These are phyloP conservation scores for Caenorhabditis remanei DNA, from an alignment of 1,140 invertebrate species.

Conservation along the genomic window DNA sequence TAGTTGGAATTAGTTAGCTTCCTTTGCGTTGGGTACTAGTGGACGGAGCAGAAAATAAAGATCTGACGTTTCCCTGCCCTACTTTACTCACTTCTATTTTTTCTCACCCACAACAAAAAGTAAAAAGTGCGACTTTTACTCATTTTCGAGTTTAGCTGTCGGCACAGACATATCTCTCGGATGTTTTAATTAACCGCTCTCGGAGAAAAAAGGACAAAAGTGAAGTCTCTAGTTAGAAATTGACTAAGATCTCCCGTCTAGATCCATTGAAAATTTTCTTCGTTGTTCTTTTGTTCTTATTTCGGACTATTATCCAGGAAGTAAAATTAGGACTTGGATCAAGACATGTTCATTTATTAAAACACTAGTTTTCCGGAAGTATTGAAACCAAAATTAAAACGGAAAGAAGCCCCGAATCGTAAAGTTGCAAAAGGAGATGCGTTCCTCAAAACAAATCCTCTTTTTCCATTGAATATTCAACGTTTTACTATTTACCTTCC, in stretches of 20 bases:
- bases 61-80: not conserved
- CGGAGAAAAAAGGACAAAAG: not conserved
- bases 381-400: too few relatives aligned
- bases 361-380: too few relatives aligned
- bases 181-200: conserved; percentile 38
- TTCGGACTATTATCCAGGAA: too few relatives aligned
- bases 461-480: too few relatives aligned
- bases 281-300: not conserved
- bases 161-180: not conserved
- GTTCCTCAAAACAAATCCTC: too few relatives aligned
- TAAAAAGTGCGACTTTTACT: conserved; percentile 15
- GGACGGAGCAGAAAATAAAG: not conserved
- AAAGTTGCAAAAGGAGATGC: too few relatives aligned
- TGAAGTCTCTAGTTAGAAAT: not conserved
- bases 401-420: not conserved
- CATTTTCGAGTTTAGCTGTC: not conserved
- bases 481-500: not conserved
- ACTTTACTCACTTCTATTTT: not conserved
- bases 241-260: not conserved
- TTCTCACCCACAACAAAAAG: not conserved
- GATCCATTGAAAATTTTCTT: not conserved
- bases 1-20: not conserved
- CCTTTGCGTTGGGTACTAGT: not conserved
- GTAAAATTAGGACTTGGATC: too few relatives aligned
- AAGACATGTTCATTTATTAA: too few relatives aligned